Percentiles rank a stretch among this genome's conserved stretches.
phyloP scores from a whole-genome alignment of 2,113 vertebrate genomes.

The Clarias gariepinus region DNA sequence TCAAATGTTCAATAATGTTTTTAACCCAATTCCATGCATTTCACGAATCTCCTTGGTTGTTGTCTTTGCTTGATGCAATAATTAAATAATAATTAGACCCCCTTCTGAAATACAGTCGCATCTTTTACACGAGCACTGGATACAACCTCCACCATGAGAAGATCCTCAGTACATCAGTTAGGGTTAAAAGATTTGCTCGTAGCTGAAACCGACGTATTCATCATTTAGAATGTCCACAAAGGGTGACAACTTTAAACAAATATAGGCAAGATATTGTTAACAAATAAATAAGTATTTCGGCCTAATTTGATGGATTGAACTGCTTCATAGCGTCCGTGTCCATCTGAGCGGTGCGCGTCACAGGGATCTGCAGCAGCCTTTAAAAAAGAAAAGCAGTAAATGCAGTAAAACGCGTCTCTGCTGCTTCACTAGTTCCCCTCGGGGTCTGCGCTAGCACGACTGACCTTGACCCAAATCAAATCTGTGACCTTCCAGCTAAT shows the following conservation, averaged over 20 bases:
- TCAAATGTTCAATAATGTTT: too few species aligned
- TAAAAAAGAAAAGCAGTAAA: background rate
- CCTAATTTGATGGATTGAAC: background rate
- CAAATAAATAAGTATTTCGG: background rate
- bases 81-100: too few species aligned
- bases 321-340: background rate
- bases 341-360: background rate
- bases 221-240: background rate
- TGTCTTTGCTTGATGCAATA: too few species aligned
- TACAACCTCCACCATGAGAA: too few species aligned
- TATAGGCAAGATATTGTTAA: too few species aligned
- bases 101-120: too few species aligned
- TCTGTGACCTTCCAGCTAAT: slow-evolving; percentile 58
- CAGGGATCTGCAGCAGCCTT: background rate
- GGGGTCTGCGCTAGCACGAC: background rate
- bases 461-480: slow-evolving; percentile 64
- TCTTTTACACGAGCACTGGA: too few species aligned
- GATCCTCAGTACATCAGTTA: too few species aligned
- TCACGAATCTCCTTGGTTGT: too few species aligned
- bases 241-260: background rate
- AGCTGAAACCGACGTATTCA: too few species aligned
- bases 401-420: background rate
- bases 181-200: background rate
- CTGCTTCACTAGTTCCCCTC: background rate
- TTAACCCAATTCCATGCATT: too few species aligned